Evolutionary conservation across 2,888 invertebrate species (phyloP), one percentile per base, ranked within the genome.

Genomic region (Xylocampa areola): DNA sequence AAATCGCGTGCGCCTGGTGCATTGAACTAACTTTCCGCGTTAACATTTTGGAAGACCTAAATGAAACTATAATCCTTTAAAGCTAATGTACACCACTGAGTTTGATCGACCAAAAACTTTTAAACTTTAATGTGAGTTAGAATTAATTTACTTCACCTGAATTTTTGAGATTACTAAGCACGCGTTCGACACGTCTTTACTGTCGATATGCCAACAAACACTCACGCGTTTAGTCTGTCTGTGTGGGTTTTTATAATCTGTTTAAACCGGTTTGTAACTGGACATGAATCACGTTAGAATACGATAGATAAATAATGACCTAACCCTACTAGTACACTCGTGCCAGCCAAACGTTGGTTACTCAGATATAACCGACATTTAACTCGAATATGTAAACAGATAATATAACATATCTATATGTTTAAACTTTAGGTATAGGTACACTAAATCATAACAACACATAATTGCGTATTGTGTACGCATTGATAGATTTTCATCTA

Each of bases 231-330:
- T 27, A 36, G 45, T 10, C 17, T 47, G 49, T 62, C 19, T 48
- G 27, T 35, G 6, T 11, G 19, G 19, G 11, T 23, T 63, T 50
- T 67, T 55, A 55, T 35, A 49, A 67, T 58, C 58, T 49, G 70
- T 48, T 60, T 23, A 7, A 66, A 75, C 78, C 52, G 40, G 79
- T 70, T 73, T 8, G 4, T 2, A 48, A 65, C 61, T 74, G 74
- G 73, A 68, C 60, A 63, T 71, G 68, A 71, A 69, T 73, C 73
- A 72, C 68, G 57, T 58, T 69, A 63, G 41, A 58, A 67, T 53
- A 58, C 40, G 43, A 48, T 53, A 54, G 62, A 69, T 76, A 75
- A 53, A 47, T 64, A 73, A 65, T 74, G 72, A 77, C 78, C 75
- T 69, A 62, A 64, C 77, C 64, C 53, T 45, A 52, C 60, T 63